Evolutionary conservation across 2,888 invertebrate species (phyloP).

Genomic region (Pristionchus fissidentatus): DNA sequence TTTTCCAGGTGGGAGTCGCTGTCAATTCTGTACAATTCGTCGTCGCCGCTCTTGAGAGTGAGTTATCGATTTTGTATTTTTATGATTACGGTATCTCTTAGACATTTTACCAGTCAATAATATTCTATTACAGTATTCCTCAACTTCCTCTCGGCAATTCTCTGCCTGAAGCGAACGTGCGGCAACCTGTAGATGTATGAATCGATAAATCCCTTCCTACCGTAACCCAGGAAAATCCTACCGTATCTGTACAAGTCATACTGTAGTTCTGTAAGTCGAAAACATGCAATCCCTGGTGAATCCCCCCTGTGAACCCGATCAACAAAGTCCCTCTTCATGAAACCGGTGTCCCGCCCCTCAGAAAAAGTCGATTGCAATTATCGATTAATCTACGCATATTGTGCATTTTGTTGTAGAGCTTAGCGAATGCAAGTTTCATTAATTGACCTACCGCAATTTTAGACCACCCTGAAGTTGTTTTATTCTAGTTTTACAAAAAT

Average conservation of each 20-base stretch:
- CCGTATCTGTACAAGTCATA: conserved; percentile 25
- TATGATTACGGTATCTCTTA: background rate
- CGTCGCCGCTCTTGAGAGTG: conserved; percentile 66
- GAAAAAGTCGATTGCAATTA: background rate
- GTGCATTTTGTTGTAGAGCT: conserved; percentile 39
- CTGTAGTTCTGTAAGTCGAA: background rate
- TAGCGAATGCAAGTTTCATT: background rate
- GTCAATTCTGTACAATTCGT: conserved; percentile 73
- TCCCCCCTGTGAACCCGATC: conserved; percentile 4
- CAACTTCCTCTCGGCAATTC: conserved; percentile 66
- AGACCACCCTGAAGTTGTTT: too few relatives aligned
- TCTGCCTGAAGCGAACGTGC: conserved; percentile 70
- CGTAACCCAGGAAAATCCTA: background rate
- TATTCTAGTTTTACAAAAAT: too few relatives aligned
- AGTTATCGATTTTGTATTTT: background rate
- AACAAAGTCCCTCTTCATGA: conserved; percentile 2
- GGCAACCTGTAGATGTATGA: conserved; percentile 38
- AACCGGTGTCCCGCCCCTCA: background rate
- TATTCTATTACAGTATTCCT: conserved; percentile 66
- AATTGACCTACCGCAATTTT: conserved; percentile 19
- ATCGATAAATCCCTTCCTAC: background rate
- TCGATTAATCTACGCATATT: conserved; percentile 22
- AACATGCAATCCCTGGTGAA: background rate
- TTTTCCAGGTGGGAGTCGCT: conserved; percentile 69
- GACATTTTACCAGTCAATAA: background rate